These are phyloP conservation scores for Altica lythri DNA, from an alignment of 2,888 invertebrate genomes.

Conservation along the genomic window DNA sequence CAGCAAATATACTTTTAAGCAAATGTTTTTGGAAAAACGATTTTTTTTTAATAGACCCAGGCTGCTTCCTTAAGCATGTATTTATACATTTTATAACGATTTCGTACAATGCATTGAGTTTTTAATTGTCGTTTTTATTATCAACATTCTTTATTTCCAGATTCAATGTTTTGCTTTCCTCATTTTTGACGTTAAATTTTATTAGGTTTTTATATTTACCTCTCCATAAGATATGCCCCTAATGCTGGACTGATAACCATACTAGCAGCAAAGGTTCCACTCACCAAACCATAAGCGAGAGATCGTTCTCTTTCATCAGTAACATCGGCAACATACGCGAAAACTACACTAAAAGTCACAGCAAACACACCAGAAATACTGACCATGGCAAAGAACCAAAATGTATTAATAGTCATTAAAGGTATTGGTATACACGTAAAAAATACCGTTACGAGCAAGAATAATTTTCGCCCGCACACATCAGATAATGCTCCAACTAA, in stretches of 20 bases:
- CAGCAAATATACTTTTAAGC: too few relatives aligned
- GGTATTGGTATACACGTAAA: constrained; percentile 99
- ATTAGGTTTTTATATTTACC: too few relatives aligned
- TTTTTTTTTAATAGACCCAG: too few relatives aligned
- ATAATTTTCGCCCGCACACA: constrained; percentile 98
- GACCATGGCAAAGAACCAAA: constrained; percentile 94
- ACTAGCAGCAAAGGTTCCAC: constrained; percentile 97
- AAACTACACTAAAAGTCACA: constrained; percentile 98
- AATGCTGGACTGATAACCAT: constrained; percentile 98
- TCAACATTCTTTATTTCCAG: too few relatives aligned
- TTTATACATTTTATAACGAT: too few relatives aligned
- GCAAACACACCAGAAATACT: constrained; percentile 98
- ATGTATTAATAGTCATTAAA: constrained; percentile 97
- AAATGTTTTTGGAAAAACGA: too few relatives aligned
- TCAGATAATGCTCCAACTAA: constrained; percentile 88
- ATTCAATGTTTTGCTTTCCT: too few relatives aligned
- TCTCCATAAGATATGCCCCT: constrained; percentile 85
- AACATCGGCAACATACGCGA: constrained; percentile 99
- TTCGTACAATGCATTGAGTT: too few relatives aligned
- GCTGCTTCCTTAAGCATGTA: too few relatives aligned
- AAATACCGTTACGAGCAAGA: constrained; percentile 95
- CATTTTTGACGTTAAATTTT: too few relatives aligned
- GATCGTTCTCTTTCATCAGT: constrained; percentile 96
- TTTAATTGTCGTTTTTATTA: too few relatives aligned
- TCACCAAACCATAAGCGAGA: constrained; percentile 91